Percentiles rank a stretch among this genome's conserved stretches.
Conservation (phyloP, 2,888 invertebrate species). For the Drosophila nr. fundita region DNA sequence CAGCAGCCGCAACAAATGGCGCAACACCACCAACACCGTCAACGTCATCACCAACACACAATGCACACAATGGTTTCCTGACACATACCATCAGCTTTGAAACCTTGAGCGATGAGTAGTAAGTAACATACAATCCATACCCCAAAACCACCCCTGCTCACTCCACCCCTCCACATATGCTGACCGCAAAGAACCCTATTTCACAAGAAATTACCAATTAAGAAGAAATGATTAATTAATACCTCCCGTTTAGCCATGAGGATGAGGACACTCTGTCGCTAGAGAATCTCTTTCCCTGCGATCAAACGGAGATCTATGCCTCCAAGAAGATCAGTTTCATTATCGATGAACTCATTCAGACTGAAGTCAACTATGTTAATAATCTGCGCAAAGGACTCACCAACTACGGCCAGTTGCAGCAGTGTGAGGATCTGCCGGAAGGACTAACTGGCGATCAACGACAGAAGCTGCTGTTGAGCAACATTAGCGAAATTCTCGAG, state of each 20-base stretch:
- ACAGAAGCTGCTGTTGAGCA: constrained; percentile 90
- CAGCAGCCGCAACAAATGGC: constrained; percentile 22
- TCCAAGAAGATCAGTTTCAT: constrained; percentile 83
- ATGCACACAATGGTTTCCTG: constrained; percentile 67
- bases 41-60: constrained; percentile 63
- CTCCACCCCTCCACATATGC: background rate
- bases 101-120: constrained; percentile 81
- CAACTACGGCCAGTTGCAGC: constrained; percentile 81
- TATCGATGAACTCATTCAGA: constrained; percentile 84
- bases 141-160: background rate
- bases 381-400: constrained; percentile 81
- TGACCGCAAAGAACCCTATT: background rate
- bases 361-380: constrained; percentile 83
- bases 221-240: no score
- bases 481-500: constrained; percentile 94
- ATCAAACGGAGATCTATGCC: constrained; percentile 83
- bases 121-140: constrained; percentile 58
- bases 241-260: constrained; percentile 69
- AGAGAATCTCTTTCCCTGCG: constrained; percentile 84
- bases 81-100: constrained; percentile 77
- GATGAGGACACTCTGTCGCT: constrained; percentile 83
- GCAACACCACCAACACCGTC: constrained; percentile 41
- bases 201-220: background rate
- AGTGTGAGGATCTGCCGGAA: constrained; percentile 74
- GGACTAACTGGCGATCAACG: constrained; percentile 73